Conservation (phyloP, 2,888 invertebrate species). For the Griposia aprilina region DNA sequence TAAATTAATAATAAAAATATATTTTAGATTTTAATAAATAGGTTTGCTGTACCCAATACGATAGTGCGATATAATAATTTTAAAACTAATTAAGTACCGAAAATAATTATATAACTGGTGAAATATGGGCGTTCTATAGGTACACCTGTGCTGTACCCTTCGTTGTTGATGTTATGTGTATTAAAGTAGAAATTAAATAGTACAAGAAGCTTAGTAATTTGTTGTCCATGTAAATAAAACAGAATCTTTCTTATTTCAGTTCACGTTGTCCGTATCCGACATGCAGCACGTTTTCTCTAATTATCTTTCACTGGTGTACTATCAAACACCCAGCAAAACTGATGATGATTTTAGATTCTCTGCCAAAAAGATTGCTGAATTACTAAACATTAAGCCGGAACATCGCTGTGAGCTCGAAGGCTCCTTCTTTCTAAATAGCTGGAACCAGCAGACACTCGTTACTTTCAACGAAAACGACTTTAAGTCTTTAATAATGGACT, state of each 20-base stretch:
- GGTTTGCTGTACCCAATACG: background rate
- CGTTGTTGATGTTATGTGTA: background rate
- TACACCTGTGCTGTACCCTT: background rate
- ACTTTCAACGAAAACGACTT: constrained; percentile 90
- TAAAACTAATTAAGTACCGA: background rate
- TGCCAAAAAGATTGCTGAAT: constrained; percentile 90
- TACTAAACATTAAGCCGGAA: constrained; percentile 89
- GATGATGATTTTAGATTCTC: constrained; percentile 82
- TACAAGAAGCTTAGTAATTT: background rate
- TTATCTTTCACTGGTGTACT: constrained; percentile 63
- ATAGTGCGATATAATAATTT: background rate
- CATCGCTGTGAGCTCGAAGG: constrained; percentile 91
- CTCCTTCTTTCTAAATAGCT: constrained; percentile 83
- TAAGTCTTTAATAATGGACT: constrained; percentile 80
- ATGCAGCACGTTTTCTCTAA: constrained; percentile 75
- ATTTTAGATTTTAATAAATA: background rate
- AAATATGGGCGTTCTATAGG: background rate
- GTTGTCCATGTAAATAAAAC: background rate
- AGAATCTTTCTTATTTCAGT: constrained; percentile 68
- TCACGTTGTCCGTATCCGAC: constrained; percentile 81
- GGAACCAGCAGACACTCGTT: constrained; percentile 85
- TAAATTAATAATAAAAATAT: background rate
- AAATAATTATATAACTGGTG: background rate
- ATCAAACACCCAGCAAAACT: constrained; percentile 54
- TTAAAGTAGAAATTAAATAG: background rate